Base-by-base conservation (phyloP, 2,888 invertebrate genomes). In the Phyllotreta striolata region DNA sequence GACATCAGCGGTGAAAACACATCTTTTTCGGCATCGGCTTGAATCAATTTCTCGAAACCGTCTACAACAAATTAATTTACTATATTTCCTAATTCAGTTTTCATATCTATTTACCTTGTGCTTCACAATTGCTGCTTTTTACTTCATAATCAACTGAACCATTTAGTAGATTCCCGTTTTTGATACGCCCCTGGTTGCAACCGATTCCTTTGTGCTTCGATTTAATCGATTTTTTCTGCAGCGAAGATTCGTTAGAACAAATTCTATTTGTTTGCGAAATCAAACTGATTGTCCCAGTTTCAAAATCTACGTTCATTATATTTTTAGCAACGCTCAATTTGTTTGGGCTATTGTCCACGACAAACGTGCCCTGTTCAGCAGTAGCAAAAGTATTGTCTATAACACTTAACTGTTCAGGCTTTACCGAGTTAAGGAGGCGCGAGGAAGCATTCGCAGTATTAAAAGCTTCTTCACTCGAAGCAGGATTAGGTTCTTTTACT, bases 1-100 rank as follows among this genome's bases (percentile, higher is more conserved):
- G 80, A 83, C 77, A 82, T 81, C 71, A 81, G 81, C 78, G 80
- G 79, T 66, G 80, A 81, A 69, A 83, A 82, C 63, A 83, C 80
- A 72, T 84, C 83, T 3, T 77, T 69, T 10, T 64, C 65, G 8
- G 62, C n/a, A 24, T 49, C 52, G 10, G 57, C 43, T 35, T 62
- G 64, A 38, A 63, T 39, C 13, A 66, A 14, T 54, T 60, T 67
- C 56, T 69, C 56, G 2, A 62, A 38, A n/a, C 55, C 62, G 58
- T 62, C 72, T 69, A 44, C 43, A 65, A 67, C 6, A 57, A 43
- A 39, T 6, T 7, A 8, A 41, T 37, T 55, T 47, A 34, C 39
- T 44, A n/a, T 37, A 8, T 0, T 40, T 12, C 4, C 34, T 49
- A 9, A 35, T 8, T 10, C 14, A 2, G 9, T 49, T 35, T 13